phyloP scores from a whole-genome alignment of 2,797 vertebrate genomes.

The Serranus cabrilla region DNA sequence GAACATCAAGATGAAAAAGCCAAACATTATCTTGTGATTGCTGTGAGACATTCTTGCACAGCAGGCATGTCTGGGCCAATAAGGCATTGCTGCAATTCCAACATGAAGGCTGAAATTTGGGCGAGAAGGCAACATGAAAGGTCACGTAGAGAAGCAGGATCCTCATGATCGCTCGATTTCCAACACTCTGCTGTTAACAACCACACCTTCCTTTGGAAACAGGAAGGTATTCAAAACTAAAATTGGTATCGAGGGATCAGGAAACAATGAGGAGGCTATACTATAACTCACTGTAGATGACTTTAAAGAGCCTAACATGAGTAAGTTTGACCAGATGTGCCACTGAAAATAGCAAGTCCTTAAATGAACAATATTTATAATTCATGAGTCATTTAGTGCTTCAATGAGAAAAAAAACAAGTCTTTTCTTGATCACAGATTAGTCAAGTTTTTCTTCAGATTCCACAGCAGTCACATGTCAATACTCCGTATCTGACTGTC shows the following conservation, averaged over 20 bases:
- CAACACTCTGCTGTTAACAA: slow-evolving; percentile 24
- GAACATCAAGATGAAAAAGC: slow-evolving; percentile 28
- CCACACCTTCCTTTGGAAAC: slow-evolving; percentile 32
- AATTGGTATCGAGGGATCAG: slow-evolving; percentile 18
- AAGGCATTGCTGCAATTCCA: slow-evolving; percentile 20
- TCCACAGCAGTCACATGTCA: slow-evolving; percentile 18
- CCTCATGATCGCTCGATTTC: slow-evolving; percentile 2
- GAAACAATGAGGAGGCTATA: slow-evolving; percentile 46
- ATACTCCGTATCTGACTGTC: slow-evolving; percentile 26
- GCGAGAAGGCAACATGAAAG: not conserved
- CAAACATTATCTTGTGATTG: slow-evolving; percentile 31
- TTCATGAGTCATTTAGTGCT: not conserved
- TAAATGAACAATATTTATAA: not conserved
- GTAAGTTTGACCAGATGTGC: not conserved
- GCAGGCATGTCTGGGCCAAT: slow-evolving; percentile 41
- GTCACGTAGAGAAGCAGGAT: slow-evolving; percentile 3
- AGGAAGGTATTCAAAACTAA: slow-evolving; percentile 39
- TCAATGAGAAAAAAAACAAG: not conserved
- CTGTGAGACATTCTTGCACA: slow-evolving; percentile 35
- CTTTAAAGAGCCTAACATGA: slow-evolving; percentile 18
- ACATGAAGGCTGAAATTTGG: slow-evolving; percentile 19
- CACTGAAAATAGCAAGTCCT: not conserved
- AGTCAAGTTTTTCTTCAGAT: not conserved
- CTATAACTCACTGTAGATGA: slow-evolving; percentile 32
- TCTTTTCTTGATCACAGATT: slow-evolving; percentile 20